A percentile compares a stretch with the other conserved stretches of the same genome.
phyloP scores from a whole-genome alignment of 1,140 invertebrate species.

The Hirudo medicinalis region DNA sequence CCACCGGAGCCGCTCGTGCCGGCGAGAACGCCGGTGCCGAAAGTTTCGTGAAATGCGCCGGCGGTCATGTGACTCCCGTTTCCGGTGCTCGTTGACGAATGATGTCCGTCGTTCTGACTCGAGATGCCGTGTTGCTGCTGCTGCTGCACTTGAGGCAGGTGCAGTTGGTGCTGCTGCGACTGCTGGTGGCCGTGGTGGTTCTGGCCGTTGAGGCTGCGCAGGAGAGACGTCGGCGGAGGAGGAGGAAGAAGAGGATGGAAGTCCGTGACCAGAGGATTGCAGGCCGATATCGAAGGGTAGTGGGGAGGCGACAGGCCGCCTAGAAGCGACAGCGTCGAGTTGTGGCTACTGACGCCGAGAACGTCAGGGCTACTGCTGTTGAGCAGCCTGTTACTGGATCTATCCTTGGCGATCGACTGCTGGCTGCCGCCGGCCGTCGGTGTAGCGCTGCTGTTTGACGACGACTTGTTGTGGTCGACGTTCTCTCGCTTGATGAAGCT shows the following conservation, averaged over 20 bases:
- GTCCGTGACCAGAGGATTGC: constrained; percentile 1
- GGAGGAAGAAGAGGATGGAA: constrained; percentile 5
- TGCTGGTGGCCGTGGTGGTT: not conserved
- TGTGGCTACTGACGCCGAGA: not conserved
- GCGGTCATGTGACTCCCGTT: constrained; percentile 16
- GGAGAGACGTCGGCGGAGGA: constrained; percentile 1
- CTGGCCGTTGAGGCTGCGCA: not conserved
- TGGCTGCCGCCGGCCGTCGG: not conserved
- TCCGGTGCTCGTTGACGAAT: not conserved
- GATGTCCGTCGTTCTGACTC: no score
- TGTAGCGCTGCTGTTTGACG: not conserved
- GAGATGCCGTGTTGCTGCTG: no score
- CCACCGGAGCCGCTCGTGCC: constrained; percentile 7
- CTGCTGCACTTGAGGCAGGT: no score
- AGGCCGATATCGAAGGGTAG: not conserved
- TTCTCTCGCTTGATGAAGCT: constrained; percentile 7
- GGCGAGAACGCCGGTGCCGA: not conserved
- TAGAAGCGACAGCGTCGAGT: not conserved
- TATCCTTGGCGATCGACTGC: not conserved
- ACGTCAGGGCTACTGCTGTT: not conserved
- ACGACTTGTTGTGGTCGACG: not conserved
- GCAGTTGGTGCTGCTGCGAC: no score
- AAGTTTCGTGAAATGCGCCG: not conserved
- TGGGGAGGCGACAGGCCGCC: not conserved
- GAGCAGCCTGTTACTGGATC: not conserved